Conservation (phyloP, 2,888 invertebrate genomes). For the Agrotis puta region DNA sequence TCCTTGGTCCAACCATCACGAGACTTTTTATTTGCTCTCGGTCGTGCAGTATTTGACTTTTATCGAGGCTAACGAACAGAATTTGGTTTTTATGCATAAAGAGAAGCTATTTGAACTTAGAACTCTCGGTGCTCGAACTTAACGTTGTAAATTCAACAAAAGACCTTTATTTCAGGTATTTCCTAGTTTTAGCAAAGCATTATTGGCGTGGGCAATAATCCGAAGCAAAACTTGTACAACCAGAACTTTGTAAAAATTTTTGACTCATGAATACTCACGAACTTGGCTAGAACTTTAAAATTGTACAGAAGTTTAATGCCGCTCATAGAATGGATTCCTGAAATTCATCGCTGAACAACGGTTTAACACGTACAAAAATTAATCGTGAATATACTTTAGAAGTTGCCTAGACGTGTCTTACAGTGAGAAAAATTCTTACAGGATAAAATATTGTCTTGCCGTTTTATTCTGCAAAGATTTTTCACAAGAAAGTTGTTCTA, state of each 20-base stretch:
- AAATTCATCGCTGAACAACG: slow-evolving; percentile 32
- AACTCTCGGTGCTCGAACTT: neutral
- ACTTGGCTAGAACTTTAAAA: slow-evolving; percentile 33
- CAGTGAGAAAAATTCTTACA: neutral
- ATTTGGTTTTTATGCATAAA: no score
- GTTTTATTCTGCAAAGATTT: slow-evolving; percentile 3
- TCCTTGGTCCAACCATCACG: no score
- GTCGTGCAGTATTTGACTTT: no score
- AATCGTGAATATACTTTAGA: slow-evolving; percentile 33
- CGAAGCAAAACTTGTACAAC: slow-evolving; percentile 16
- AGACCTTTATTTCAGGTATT: neutral
- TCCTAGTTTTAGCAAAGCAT: neutral
- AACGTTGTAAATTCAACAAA: neutral
- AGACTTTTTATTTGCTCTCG: no score
- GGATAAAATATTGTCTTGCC: slow-evolving; percentile 6
- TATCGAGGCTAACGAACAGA: no score
- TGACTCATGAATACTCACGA: slow-evolving; percentile 26
- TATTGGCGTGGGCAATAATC: slow-evolving; percentile 6
- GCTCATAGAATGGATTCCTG: slow-evolving; percentile 20
- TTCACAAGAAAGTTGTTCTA: neutral
- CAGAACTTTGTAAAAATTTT: slow-evolving; percentile 34
- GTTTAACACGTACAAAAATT: slow-evolving; percentile 16
- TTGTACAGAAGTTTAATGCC: slow-evolving; percentile 38
- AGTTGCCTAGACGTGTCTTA: slow-evolving; percentile 7
- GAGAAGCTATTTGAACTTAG: no score